Evolutionary conservation across 1,140 invertebrate genomes (phyloP), one percentile per base, ranked within the genome.

Genomic region (Euwallacea similis): DNA sequence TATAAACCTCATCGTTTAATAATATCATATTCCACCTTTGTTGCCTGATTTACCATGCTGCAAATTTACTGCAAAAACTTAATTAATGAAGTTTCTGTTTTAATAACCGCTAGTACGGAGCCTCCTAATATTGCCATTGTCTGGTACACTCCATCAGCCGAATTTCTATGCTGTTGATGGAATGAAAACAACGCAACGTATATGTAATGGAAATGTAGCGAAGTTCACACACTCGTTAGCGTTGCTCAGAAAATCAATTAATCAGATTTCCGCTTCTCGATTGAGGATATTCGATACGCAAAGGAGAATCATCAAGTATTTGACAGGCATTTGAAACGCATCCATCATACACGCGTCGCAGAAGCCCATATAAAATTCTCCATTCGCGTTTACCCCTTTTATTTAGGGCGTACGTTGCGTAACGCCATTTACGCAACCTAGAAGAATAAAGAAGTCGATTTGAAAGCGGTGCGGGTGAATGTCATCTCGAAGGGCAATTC

Each of bases 391-490:
- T 66, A 71, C 69, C 69, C 69, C 69, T 71, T 71, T 71, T 66
- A 65, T 66, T 66, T 42, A 61, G 70, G 50, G 58, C 64, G 58
- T 72, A 66, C 47, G 70, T 72, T 72, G 70, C 70, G 70, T 72
- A 72, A 72, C 70, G 70, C 70, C 69, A 66, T 71, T 63, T 63
- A 71, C 54, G 44, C 44, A 53, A 15, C 59, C 62, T 62, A 56
- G 11, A 43, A 62, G 70, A 66, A 72, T 72, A 72, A 72, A 72
- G 70, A 72, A 72, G 70, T 66, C 70, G 70, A 72, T 72, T 65
- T 71, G 44, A 44, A 43, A 55, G 46, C 41, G 58, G 69, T 71
- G 69, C 69, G 69, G 70, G 70, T 67, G 63, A 72, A 72, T 50
- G 62, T 60, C 55, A 64, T 61, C 64, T 67, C 70, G 11, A 67